Evolutionary conservation across 2,797 vertebrate genomes (phyloP), one percentile per base, ranked within the genome.

Genomic region (Myripristis murdjan): DNA sequence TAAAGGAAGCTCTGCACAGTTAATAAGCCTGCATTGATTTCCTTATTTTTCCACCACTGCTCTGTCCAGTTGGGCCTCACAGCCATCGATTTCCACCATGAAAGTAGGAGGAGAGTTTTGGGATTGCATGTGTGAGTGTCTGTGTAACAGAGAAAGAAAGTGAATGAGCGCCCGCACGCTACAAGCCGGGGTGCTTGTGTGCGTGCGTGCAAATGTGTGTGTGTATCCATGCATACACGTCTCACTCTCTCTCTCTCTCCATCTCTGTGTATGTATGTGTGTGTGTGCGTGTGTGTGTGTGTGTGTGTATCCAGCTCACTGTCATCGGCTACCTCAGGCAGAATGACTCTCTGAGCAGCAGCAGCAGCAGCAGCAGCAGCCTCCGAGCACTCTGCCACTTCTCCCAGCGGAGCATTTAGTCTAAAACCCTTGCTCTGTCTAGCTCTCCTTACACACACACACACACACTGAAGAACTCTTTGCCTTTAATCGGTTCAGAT

Each of bases 11-110:
- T 63, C 64, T 69, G 82, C 71, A 83, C 77, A 70, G 76, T 85
- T 91, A 93, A 92, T 91, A 88, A 88, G 85, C 74, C 81, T 67
- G 72, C 87, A 93, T 91, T 90, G 91, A 93, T 92, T 92, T 87
- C 82, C 87, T 89, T 89, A 85, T 88, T 89, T 89, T 87, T 80
- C 81, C 73, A 67, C 84, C 60, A 75, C 74, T 58, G 68, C 75
- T 80, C 51, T 62, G 88, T 85, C 82, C 80, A 75, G 77, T 82
- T 81, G 64, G 62, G 70, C 64, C 63, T 65, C 5, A n/a, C 70
- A 69, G 73, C 6, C 77, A 92, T 90, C 68, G 90, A 93, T 90
- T 91, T 90, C 63, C 41, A 65, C 53, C 39, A 54, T 77, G 70
- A 81, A 83, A 87, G 70, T 77, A 73, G 9, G 24, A 31, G n/a